Percentiles rank a stretch among this genome's conserved stretches.
phyloP scores from a whole-genome alignment of 2,113 vertebrate species.

The Toxotes chatareus region DNA sequence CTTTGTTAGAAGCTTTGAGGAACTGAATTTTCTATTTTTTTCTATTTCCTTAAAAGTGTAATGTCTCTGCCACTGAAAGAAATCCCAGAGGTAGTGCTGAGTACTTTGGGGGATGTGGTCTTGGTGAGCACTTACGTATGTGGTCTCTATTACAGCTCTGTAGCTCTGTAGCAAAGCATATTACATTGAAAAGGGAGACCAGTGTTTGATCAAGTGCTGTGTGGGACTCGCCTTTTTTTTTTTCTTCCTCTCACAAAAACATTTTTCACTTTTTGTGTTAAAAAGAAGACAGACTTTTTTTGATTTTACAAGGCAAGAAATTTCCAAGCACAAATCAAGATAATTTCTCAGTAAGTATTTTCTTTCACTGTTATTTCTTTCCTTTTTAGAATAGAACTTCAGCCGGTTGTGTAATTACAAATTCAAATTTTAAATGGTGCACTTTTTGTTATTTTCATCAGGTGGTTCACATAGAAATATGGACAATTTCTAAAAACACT shows the following conservation, averaged over 20 bases:
- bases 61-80: background rate
- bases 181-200: conserved; percentile 17
- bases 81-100: conserved; percentile 19
- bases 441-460: conserved; percentile 24
- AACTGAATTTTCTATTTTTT: background rate
- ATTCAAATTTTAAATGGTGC: conserved; percentile 33
- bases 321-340: conserved; percentile 51
- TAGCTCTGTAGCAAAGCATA: conserved; percentile 23
- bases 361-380: conserved; percentile 36
- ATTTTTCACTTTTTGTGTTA: conserved; percentile 32
- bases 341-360: conserved; percentile 67
- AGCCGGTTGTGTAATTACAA: conserved; percentile 30
- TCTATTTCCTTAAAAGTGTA: background rate
- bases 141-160: conserved; percentile 42
- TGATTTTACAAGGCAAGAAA: conserved; percentile 39
- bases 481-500: background rate
- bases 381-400: conserved; percentile 29
- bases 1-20: background rate
- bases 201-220: conserved; percentile 52
- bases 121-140: conserved; percentile 17
- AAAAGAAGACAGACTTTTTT: conserved; percentile 29
- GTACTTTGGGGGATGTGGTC: conserved; percentile 64
- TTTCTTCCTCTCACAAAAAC: conserved; percentile 31
- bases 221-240: conserved; percentile 63
- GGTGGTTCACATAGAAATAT: conserved; percentile 7